Evolutionary conservation across 2,797 vertebrate genomes (phyloP), one percentile per base, ranked within the genome.

Genomic region (Knipowitschia caucasica): DNA sequence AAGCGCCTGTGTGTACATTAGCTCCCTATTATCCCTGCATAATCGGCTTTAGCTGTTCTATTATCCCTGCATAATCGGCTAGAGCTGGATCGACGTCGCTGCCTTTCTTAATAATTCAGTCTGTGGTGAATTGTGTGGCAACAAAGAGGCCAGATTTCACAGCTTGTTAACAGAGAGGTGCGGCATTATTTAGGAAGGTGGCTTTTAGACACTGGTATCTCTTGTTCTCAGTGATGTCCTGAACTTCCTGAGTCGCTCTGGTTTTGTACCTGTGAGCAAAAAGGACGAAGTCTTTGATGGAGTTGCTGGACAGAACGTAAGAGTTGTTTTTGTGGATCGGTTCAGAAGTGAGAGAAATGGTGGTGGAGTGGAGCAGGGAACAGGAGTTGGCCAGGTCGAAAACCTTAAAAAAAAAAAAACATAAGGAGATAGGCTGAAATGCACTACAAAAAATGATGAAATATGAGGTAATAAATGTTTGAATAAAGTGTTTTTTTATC

Each of bases 371-470:
- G 42, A 89, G 38, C 50, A 87, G 64, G 43, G 67, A 83, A 53
- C 88, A 88, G 10, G 71, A 85, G 4, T 58, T 35, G 8, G 59
- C 67, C 63, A 89, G 64, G 75, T 88, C 78, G 78, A 89, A 90
- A 33, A 85, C 57, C 80, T 91, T 12, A n/a, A 50, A 26, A 67
- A 21, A 59, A 4, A 0, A 31, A 8, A 43, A 4, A 52, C 0
- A 38, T 10, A 46, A 46, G 5, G 10, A 20, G 9, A 11, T 18
- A 45, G n/a, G 11, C 4, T 27, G 9, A 29, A 26, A 29, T 29
- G 12, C 5, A n/a, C n/a, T n/a, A n/a, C n/a, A n/a, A n/a, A n/a
- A n/a, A n/a, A n/a, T n/a, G n/a, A n/a, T n/a, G n/a, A n/a, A n/a
- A n/a, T n/a, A n/a, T n/a, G n/a, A n/a, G n/a, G n/a, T n/a, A n/a